Conservation (phyloP, 2,113 vertebrate species). For the Oostethus manadensis region DNA sequence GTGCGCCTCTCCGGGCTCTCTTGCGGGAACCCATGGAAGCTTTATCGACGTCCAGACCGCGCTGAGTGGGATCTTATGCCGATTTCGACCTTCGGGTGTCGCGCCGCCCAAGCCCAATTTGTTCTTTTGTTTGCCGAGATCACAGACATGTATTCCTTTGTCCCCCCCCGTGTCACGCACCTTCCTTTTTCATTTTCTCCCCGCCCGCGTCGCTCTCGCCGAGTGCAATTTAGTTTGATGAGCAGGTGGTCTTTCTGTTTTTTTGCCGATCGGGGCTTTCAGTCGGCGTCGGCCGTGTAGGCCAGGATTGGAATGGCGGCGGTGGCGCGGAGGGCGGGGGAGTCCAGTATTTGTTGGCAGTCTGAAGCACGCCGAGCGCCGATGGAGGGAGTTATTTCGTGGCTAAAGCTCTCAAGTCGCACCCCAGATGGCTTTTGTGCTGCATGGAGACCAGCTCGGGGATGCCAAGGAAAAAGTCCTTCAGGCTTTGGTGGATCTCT, state of each 20-base stretch:
- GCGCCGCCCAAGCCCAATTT: slow-evolving; percentile 60
- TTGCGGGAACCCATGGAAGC: slow-evolving; percentile 49
- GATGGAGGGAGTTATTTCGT: slow-evolving; percentile 67
- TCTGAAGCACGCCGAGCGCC: slow-evolving; percentile 56
- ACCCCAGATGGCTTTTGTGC: slow-evolving; percentile 66
- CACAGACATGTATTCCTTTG: slow-evolving; percentile 59
- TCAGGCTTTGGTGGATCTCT: slow-evolving; percentile 37
- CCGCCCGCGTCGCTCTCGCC: slow-evolving; percentile 32
- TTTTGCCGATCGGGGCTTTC: slow-evolving; percentile 55
- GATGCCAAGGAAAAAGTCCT: slow-evolving; percentile 39
- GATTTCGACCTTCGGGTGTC: slow-evolving; percentile 39
- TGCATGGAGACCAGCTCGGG: slow-evolving; percentile 33
- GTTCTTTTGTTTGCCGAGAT: slow-evolving; percentile 68
- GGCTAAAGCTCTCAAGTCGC: slow-evolving; percentile 48
- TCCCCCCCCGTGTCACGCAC: slow-evolving; percentile 12
- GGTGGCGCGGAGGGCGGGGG: slow-evolving; percentile 32
- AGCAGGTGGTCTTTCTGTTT: slow-evolving; percentile 68
- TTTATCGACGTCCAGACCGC: slow-evolving; percentile 52
- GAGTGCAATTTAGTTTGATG: slow-evolving; percentile 68
- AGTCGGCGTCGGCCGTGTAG: slow-evolving; percentile 64
- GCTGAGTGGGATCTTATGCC: slow-evolving; percentile 43
- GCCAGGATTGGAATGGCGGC: slow-evolving; percentile 54
- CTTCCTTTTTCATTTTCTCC: slow-evolving; percentile 46
- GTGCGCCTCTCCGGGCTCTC: slow-evolving; percentile 48
- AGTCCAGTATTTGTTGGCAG: slow-evolving; percentile 39